A percentile compares a stretch with the other conserved stretches of the same genome.
phyloP scores from a whole-genome alignment of 2,113 vertebrate species.

The Chionodraco myersi region DNA sequence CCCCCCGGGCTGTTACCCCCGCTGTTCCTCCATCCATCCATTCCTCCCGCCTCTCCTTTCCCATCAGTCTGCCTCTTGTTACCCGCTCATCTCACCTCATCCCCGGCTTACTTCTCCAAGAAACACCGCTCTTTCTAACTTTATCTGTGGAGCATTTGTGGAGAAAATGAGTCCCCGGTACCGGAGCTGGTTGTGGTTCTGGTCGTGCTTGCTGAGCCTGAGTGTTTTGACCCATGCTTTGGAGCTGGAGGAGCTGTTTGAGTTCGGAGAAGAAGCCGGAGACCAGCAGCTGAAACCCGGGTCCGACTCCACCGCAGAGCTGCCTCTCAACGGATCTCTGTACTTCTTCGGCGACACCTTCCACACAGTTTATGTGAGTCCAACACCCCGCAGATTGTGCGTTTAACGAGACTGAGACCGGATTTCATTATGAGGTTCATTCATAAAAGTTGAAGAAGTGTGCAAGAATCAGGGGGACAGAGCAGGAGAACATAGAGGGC shows the following conservation, averaged over 20 bases:
- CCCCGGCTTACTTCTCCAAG: neutral
- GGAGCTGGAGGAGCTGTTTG: slow-evolving; percentile 58
- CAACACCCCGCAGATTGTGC: rapidly evolving
- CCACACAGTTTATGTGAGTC: slow-evolving; percentile 60
- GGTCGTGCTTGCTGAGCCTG: slow-evolving; percentile 28
- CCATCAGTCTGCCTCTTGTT: neutral
- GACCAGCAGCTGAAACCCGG: slow-evolving; percentile 56
- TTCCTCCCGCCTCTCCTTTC: neutral
- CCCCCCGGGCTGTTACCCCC: neutral
- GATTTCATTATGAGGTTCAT: neutral
- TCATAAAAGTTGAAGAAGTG: neutral
- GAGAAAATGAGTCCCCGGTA: slow-evolving; percentile 26
- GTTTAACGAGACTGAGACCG: rapidly evolving
- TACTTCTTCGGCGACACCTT: slow-evolving; percentile 19
- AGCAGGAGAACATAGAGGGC: too few relatives aligned
- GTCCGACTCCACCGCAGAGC: slow-evolving; percentile 39
- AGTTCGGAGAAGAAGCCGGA: slow-evolving; percentile 62
- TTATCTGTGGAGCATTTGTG: neutral
- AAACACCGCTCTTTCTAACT: neutral
- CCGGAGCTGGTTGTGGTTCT: slow-evolving; percentile 19
- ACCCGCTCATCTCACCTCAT: neutral
- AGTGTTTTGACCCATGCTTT: slow-evolving; percentile 2
- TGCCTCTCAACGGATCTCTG: slow-evolving; percentile 1
- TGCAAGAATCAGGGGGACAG: neutral
- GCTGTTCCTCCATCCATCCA: neutral